A percentile compares a stretch with the other conserved stretches of the same genome.
phyloP scores from a whole-genome alignment of 1,140 invertebrate species.

The Listronotus bonariensis region DNA sequence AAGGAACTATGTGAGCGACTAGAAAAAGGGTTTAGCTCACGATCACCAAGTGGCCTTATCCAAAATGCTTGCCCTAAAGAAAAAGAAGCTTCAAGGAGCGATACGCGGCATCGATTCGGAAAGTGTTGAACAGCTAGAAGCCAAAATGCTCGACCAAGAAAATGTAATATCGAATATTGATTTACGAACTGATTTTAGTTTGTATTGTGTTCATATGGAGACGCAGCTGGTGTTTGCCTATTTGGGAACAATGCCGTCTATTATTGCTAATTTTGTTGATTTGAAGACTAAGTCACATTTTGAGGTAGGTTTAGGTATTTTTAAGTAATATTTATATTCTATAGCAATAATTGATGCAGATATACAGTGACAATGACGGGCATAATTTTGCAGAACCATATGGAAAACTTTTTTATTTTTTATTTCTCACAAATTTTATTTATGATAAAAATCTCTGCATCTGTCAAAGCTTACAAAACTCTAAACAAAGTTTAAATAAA shows the following conservation, averaged over 20 bases:
- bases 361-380: too few species aligned
- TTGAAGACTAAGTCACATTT: conserved; percentile 66
- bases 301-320: conserved; percentile 60
- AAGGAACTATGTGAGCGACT: conserved; percentile 72
- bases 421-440: too few species aligned
- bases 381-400: too few species aligned
- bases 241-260: conserved; percentile 67
- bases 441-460: too few species aligned
- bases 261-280: conserved; percentile 65
- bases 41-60: conserved; percentile 72
- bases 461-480: too few species aligned
- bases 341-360: too few species aligned
- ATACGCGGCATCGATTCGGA: conserved; percentile 66
- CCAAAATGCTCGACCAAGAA: conserved; percentile 73
- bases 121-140: conserved; percentile 70
- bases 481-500: too few species aligned
- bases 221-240: conserved; percentile 73
- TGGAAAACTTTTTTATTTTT: too few species aligned
- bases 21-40: conserved; percentile 68
- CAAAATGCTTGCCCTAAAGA: conserved; percentile 72
- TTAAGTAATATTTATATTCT: too few species aligned
- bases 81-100: conserved; percentile 71
- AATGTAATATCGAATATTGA: conserved; percentile 73
- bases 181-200: conserved; percentile 70
- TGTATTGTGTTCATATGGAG: conserved; percentile 75